A percentile compares a stretch with the other conserved stretches of the same genome.
phyloP scores from a whole-genome alignment of 2,113 vertebrate species.

The Pelvicachromis taeniatus region DNA sequence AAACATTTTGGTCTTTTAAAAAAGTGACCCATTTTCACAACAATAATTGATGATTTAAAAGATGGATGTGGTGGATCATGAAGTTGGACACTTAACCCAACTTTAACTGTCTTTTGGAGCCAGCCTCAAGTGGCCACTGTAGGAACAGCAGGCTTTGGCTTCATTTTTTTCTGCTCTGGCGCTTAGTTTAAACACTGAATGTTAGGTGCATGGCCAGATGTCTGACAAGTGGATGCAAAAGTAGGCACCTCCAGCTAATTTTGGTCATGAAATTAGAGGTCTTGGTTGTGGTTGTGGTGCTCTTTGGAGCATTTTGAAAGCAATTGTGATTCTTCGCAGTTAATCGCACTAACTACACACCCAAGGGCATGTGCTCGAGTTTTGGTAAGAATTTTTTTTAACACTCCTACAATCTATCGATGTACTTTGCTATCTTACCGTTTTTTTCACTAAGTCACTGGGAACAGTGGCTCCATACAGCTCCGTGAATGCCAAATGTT shows the following conservation, averaged over 20 bases:
- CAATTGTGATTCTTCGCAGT: accelerated
- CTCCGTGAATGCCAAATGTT: not conserved
- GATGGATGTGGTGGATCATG: not conserved
- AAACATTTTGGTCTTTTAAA: not conserved
- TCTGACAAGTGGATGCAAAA: not conserved
- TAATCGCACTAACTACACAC: not conserved
- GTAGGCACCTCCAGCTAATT: not conserved
- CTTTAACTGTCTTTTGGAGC: not conserved
- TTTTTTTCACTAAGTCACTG: too few relatives aligned
- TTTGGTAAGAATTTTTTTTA: not conserved
- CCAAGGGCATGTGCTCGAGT: not conserved
- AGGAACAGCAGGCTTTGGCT: not conserved
- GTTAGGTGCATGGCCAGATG: not conserved
- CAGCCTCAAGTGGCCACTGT: not conserved
- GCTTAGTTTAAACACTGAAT: not conserved
- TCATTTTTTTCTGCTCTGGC: not conserved
- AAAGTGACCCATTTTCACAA: accelerated
- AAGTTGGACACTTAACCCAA: not conserved
- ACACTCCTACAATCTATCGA: too few relatives aligned
- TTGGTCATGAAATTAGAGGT: not conserved
- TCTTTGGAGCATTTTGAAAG: not conserved
- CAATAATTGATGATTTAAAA: not conserved
- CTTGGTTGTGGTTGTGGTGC: not conserved
- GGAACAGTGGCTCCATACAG: too few relatives aligned
- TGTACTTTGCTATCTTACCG: too few relatives aligned